These are phyloP conservation scores for Morinoia aosen DNA, from an alignment of 2,888 invertebrate genomes.

Conservation along the genomic window DNA sequence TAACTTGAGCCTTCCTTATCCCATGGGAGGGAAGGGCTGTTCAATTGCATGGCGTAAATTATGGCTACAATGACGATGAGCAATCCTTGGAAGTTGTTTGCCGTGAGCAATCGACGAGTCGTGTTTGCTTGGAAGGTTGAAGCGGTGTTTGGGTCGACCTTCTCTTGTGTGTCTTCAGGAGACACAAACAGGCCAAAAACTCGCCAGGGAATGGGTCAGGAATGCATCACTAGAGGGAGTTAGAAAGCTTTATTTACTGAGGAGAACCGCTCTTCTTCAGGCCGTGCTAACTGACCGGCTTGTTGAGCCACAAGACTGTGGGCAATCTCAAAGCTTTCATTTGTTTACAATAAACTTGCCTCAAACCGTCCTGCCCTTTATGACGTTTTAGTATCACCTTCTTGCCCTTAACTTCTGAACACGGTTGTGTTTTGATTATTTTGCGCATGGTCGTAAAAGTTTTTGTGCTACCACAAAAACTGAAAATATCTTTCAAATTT, in stretches of 20 bases:
- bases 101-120: not conserved
- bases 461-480: not conserved
- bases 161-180: constrained; percentile 10
- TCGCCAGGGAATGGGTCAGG: constrained; percentile 31
- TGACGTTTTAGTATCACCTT: not conserved
- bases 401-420: not conserved
- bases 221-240: constrained; percentile 16
- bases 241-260: constrained; percentile 42
- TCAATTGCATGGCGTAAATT: not conserved
- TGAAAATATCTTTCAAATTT: not conserved
- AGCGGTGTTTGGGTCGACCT: constrained; percentile 32
- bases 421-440: not conserved
- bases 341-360: not conserved
- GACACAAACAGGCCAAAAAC: constrained; percentile 20
- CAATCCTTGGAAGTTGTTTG: not conserved
- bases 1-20: not conserved
- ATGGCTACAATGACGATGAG: not conserved
- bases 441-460: not conserved
- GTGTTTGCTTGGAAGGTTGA: constrained; percentile 9
- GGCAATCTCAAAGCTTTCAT: not conserved
- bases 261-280: constrained; percentile 16
- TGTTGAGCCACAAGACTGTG: constrained; percentile 29
- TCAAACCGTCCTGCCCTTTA: not conserved
- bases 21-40: not conserved
- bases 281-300: constrained; percentile 4